Evolutionary conservation across 2,888 invertebrate species (phyloP), one percentile per base, ranked within the genome.

Genomic region (Brachypalpus laphriformis): DNA sequence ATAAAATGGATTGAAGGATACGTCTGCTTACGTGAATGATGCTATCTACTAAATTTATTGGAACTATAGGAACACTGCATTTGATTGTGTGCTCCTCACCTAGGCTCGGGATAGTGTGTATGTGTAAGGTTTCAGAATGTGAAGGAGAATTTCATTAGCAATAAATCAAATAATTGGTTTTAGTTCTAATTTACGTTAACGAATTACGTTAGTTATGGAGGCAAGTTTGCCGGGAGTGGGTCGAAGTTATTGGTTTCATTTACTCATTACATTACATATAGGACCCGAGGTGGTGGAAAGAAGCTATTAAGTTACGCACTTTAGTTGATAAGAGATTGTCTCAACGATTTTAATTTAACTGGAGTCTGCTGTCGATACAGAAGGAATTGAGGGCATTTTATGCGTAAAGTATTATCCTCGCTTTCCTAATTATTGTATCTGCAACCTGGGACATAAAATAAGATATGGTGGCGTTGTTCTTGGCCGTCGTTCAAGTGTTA

Each of bases 91-190:
- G 34, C 37, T 49, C 22, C 51, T 57, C 65, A 76, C 63, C 70
- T 71, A 51, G 22, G 34, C 49, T 22, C 49, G 22, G 16, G 61
- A 20, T 5, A 4, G 25, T 25, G 25, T 5, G 3, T 25, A 25
- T 2, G 6, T 56, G 34, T 65, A 40, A 59, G 54, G 63, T 59
- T 51, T 47, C 63, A 1, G 28, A 54, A 61, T 42, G 54, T 40
- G 57, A 37, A 54, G 25, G 63, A 56, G 74, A 63, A 74, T 65
- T 83, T 83, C 80, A 80, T 83, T 80, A 74, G 83, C 80, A 74
- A 78, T 83, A 83, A 83, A 83, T 80, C 80, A 78, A 78, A 83
- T 74, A 83, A 83, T 83, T 80, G 78, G 78, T 74, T 80, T 74
- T 70, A 68, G 59, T 66, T 78, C 83, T 83, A 68, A 83, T 70